Percentiles rank a stretch among this genome's conserved stretches.
These are phyloP conservation scores for Picathartes gymnocephalus DNA, from an alignment of 2,113 vertebrate genomes.

Conservation along the genomic window DNA sequence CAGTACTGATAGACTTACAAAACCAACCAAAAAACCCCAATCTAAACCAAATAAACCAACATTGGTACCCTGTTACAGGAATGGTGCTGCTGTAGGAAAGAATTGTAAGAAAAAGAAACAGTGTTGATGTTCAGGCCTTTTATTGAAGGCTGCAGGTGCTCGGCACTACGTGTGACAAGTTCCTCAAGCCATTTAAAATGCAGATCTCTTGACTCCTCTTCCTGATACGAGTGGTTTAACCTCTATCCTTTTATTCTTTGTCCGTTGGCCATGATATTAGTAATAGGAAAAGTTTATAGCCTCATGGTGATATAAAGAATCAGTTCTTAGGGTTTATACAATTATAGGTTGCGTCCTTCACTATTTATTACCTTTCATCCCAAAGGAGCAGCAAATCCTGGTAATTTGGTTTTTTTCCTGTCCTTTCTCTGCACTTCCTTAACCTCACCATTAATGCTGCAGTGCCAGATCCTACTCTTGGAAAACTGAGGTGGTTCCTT, in stretches of 20 bases:
- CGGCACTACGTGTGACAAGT: rapidly evolving
- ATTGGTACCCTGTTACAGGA: background rate
- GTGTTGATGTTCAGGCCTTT: background rate
- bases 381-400: background rate
- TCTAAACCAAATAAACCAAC: background rate
- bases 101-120: background rate
- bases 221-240: background rate
- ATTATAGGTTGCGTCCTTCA: background rate
- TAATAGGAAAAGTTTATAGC: background rate
- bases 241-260: background rate
- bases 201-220: background rate
- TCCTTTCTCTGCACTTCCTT: background rate
- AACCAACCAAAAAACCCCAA: background rate
- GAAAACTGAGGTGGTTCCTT: background rate
- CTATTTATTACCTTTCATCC: background rate
- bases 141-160: background rate
- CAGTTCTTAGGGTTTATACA: background rate
- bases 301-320: background rate
- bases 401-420: background rate
- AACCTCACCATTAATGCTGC: background rate
- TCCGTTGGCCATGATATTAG: background rate
- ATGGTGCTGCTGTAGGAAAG: background rate
- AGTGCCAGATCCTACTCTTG: background rate
- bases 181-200: background rate
- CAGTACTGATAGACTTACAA: background rate